Conservation (phyloP, 2,113 vertebrate species). For the Nymphicus hollandicus region DNA sequence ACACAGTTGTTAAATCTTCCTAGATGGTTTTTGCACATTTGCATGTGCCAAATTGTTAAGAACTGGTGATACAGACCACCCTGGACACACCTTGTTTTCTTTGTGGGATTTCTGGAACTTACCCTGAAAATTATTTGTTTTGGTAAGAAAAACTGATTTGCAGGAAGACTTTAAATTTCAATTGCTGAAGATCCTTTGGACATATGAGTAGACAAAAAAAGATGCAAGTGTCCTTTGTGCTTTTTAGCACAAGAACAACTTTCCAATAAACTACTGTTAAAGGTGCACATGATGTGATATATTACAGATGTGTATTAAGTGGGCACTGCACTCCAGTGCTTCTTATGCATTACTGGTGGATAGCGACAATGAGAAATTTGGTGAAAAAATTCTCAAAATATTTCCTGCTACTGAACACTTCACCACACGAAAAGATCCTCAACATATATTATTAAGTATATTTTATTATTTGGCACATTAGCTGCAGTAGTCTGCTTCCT, state of each 20-base stretch:
- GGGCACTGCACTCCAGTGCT: background rate
- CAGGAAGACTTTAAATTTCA: constrained; percentile 1
- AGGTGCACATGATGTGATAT: background rate
- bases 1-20: background rate
- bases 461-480: background rate
- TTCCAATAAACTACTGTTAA: background rate
- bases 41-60: background rate
- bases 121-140: background rate
- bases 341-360: background rate
- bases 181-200: background rate
- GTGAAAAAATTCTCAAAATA: background rate
- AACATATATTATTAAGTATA: background rate
- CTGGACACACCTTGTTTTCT: background rate
- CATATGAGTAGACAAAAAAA: background rate
- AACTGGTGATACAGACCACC: background rate
- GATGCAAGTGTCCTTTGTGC: background rate
- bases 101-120: background rate
- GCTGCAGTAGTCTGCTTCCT: background rate
- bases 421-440: background rate
- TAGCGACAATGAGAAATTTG: background rate
- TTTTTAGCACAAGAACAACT: background rate
- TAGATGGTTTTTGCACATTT: background rate
- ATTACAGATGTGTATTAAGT: background rate
- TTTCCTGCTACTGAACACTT: background rate
- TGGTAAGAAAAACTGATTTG: constrained; percentile 1